phyloP scores from a whole-genome alignment of 2,888 invertebrate genomes.

The Leistus spinibarbis region DNA sequence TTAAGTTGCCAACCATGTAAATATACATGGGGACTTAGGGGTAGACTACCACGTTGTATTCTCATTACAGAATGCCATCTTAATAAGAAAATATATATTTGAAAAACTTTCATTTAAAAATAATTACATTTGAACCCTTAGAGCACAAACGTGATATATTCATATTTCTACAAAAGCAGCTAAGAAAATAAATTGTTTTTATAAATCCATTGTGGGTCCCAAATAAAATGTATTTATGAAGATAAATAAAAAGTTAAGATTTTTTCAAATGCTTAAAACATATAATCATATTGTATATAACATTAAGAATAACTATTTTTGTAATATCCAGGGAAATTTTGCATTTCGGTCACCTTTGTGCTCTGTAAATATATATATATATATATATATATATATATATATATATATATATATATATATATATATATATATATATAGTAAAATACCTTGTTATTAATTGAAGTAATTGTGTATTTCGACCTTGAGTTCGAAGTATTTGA shows the following conservation, averaged over 20 bases:
- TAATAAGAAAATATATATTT: conserved; percentile 43
- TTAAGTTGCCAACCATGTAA: conserved; percentile 63
- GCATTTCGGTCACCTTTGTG: too few species aligned
- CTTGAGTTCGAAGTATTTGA: conserved; percentile 64
- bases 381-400: too few species aligned
- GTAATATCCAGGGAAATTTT: too few species aligned
- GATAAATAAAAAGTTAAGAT: too few species aligned
- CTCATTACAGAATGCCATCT: conserved; percentile 63
- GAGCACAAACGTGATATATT: too few species aligned
- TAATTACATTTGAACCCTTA: too few species aligned
- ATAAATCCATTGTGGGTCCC: neutral
- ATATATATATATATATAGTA: too few species aligned
- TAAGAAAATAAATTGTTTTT: conserved; percentile 9
- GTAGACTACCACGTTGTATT: conserved; percentile 55
- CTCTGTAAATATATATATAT: too few species aligned
- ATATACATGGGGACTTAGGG: conserved; percentile 59
- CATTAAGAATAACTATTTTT: too few species aligned
- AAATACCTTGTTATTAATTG: conserved; percentile 69
- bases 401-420: too few species aligned
- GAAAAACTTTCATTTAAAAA: neutral
- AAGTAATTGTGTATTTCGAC: conserved; percentile 69
- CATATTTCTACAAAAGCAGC: neutral
- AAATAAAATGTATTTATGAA: too few species aligned
- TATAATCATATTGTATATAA: neutral
- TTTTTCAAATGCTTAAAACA: too few species aligned